These are phyloP conservation scores for Cladorhizidae sp. DNA, from an alignment of 37 sponge, comb jelly and placozoan species.

Conservation along the genomic window DNA sequence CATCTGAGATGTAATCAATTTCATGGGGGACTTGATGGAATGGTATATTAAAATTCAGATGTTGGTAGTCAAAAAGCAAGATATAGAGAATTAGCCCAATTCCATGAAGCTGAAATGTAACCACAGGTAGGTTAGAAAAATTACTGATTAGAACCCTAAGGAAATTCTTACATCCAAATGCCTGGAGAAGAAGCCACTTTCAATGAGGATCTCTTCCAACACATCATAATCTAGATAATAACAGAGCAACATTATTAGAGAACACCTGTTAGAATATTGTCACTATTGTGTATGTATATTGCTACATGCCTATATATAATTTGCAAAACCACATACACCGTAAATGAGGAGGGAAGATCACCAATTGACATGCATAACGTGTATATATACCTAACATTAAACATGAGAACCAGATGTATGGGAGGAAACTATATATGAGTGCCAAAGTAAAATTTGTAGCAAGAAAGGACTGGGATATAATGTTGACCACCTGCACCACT, in stretches of 20 bases:
- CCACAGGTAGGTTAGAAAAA: neutral
- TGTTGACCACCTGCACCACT: too few species aligned
- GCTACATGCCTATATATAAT: neutral
- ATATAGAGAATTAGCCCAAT: constrained; percentile 46
- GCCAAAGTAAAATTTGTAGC: too few species aligned
- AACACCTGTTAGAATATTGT: neutral
- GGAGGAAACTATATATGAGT: too few species aligned
- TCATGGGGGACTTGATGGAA: constrained; percentile 14
- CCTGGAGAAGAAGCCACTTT: constrained; percentile 61
- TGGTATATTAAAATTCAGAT: constrained; percentile 39
- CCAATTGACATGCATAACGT: too few species aligned
- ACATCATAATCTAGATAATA: constrained; percentile 31
- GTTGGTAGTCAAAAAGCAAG: constrained; percentile 67
- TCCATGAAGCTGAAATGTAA: constrained; percentile 46
- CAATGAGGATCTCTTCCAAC: constrained; percentile 46
- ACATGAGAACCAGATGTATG: too few species aligned
- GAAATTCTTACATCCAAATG: constrained; percentile 43
- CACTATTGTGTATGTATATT: neutral
- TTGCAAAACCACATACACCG: neutral
- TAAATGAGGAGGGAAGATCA: too few species aligned
- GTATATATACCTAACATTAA: too few species aligned
- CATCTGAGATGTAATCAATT: constrained; percentile 13
- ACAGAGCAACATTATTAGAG: neutral
- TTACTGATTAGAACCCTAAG: neutral
- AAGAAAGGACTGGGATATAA: too few species aligned